phyloP scores from a whole-genome alignment of 2,797 vertebrate genomes.

The Sparidentex hasta region DNA sequence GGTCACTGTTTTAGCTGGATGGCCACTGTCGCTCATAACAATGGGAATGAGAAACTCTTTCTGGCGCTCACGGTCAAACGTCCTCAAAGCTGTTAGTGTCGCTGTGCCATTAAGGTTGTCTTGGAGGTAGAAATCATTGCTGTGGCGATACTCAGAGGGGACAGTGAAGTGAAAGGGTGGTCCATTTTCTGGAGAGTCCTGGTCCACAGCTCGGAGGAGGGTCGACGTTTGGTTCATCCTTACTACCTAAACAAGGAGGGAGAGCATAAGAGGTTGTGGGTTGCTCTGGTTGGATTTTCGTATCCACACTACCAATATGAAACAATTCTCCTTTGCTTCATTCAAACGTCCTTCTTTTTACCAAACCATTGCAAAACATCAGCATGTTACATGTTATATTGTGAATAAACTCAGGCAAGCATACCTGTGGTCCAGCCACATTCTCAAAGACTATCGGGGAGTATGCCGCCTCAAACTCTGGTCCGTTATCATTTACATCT shows the following conservation, averaged over 20 bases:
- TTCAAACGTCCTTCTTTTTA: neutral
- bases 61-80: constrained; percentile 89
- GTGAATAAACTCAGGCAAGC: neutral
- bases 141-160: constrained; percentile 83
- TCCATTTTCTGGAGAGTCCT: constrained; percentile 87
- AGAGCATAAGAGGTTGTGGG: neutral
- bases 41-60: constrained; percentile 89
- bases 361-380: neutral
- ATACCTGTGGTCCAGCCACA: constrained; percentile 81
- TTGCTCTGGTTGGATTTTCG: neutral
- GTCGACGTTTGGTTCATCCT: constrained; percentile 88
- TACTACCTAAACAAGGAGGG: constrained; percentile 79
- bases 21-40: constrained; percentile 88
- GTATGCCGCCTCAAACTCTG: constrained; percentile 89
- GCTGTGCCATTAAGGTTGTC: constrained; percentile 91
- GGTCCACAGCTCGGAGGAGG: constrained; percentile 87
- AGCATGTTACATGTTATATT: neutral
- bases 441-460: constrained; percentile 92
- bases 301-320: neutral
- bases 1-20: constrained; percentile 86
- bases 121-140: constrained; percentile 89
- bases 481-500: constrained; percentile 93
- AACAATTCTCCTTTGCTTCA: neutral
- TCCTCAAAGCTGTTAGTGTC: constrained; percentile 88
- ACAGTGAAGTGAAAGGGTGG: constrained; percentile 89